A percentile compares a stretch with the other conserved stretches of the same genome.
Conservation (phyloP, 2,797 vertebrate species). For the Poecilia velifera region DNA sequence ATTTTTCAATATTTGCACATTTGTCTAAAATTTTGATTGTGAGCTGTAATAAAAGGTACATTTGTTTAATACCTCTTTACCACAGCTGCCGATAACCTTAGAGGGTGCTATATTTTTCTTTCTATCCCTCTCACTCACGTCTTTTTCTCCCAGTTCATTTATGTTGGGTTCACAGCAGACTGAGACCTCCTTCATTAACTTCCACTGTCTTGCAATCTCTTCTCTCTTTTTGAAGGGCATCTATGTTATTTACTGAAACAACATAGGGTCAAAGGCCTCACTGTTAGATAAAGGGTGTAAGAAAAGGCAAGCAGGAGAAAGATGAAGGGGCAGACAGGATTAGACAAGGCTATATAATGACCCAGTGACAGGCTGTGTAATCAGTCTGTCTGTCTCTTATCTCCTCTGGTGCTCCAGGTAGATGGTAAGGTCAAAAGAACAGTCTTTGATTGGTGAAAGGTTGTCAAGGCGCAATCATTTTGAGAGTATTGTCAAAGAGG, state of each 20-base stretch:
- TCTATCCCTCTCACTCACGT: conserved; percentile 7
- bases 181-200: conserved; percentile 23
- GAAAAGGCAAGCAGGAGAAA: conserved; percentile 34
- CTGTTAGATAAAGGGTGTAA: conserved; percentile 17
- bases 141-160: conserved; percentile 37
- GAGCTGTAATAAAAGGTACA: neutral
- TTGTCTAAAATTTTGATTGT: neutral
- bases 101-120: neutral
- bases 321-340: conserved; percentile 42
- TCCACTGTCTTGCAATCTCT: conserved; percentile 38
- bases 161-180: conserved; percentile 23
- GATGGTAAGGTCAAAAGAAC: conserved; percentile 56
- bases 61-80: neutral
- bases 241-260: conserved; percentile 61
- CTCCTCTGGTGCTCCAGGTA: conserved; percentile 45
- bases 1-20: neutral
- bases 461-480: conserved; percentile 63
- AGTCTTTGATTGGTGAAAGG: conserved; percentile 65
- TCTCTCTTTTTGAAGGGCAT: conserved; percentile 40
- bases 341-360: conserved; percentile 62
- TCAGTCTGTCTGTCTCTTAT: conserved; percentile 59
- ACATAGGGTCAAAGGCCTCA: conserved; percentile 37
- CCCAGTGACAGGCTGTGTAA: conserved; percentile 56
- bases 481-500: conserved; percentile 42
- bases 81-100: neutral